Conservation (phyloP, 92 coral and sea anemone genomes). For the Palythoa caribaeorum region DNA sequence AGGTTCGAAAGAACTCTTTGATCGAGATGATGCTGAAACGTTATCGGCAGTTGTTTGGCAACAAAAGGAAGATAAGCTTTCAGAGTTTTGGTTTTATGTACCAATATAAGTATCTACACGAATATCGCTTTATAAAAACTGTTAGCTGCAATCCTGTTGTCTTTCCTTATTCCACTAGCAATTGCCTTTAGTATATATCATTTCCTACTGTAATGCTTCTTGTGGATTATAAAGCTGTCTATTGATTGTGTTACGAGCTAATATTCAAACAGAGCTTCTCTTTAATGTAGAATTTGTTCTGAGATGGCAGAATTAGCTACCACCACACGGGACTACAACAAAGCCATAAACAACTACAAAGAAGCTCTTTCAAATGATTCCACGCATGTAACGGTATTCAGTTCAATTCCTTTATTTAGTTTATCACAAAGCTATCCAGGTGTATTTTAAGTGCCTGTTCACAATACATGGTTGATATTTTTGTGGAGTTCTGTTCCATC, state of each 20-base stretch:
- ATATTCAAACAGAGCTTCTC: background rate
- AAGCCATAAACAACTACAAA: conserved; percentile 94
- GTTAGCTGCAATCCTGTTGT: background rate
- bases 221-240: background rate
- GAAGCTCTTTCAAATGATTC: conserved; percentile 90
- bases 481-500: no score
- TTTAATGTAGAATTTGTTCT: conserved; percentile 81
- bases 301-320: conserved; percentile 97
- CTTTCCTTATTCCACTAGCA: background rate
- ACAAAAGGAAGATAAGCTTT: no score
- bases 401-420: background rate
- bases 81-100: no score
- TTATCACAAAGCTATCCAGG: background rate
- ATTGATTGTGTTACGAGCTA: background rate
- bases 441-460: no score
- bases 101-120: no score
- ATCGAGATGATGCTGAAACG: no score
- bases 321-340: conserved; percentile 84
- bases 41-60: no score
- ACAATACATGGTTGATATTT: no score
- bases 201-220: background rate
- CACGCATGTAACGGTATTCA: conserved; percentile 79
- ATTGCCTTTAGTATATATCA: background rate
- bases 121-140: no score
- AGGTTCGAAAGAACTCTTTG: no score